Percentiles rank a stretch among this genome's conserved stretches.
Evolutionary conservation across 2,113 vertebrate genomes (phyloP).

Genomic region (Hirundichthys speculiger): DNA sequence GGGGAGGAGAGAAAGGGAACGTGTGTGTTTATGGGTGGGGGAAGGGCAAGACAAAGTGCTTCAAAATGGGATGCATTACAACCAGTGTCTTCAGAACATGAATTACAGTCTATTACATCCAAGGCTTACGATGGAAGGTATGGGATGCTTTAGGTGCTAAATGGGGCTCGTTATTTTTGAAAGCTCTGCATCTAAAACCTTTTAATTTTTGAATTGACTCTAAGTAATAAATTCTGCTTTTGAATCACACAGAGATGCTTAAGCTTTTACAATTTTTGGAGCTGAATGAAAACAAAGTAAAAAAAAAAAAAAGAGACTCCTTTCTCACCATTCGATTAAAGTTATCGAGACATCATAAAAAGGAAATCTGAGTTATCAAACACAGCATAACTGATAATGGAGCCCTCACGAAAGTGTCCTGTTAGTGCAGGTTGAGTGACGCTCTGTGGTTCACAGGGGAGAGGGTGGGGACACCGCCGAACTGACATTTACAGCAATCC

Average conservation of each 20-base stretch:
- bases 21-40: slow-evolving; percentile 72
- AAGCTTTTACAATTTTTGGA: no score
- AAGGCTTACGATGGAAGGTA: slow-evolving; percentile 55
- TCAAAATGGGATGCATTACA: slow-evolving; percentile 78
- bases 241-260: no score
- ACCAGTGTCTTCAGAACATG: slow-evolving; percentile 74
- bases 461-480: slow-evolving; percentile 56
- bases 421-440: slow-evolving; percentile 74
- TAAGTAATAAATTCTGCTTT: not conserved
- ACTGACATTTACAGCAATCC: slow-evolving; percentile 81
- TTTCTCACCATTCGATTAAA: not conserved
- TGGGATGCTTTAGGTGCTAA: slow-evolving; percentile 46
- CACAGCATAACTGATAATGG: slow-evolving; percentile 55
- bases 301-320: not conserved
- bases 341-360: slow-evolving; percentile 16
- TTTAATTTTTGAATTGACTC: not conserved
- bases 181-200: slow-evolving; percentile 4
- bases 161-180: slow-evolving; percentile 26
- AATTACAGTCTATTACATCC: slow-evolving; percentile 75
- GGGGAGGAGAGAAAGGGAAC: slow-evolving; percentile 60
- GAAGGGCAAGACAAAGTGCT: slow-evolving; percentile 70
- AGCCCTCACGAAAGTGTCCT: slow-evolving; percentile 68
- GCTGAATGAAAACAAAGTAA: not conserved
- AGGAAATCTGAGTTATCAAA: slow-evolving; percentile 56
- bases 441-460: slow-evolving; percentile 68